Evolutionary conservation across 2,797 vertebrate genomes (phyloP), one percentile per base, ranked within the genome.

Genomic region (Podarcis lilfordi): DNA sequence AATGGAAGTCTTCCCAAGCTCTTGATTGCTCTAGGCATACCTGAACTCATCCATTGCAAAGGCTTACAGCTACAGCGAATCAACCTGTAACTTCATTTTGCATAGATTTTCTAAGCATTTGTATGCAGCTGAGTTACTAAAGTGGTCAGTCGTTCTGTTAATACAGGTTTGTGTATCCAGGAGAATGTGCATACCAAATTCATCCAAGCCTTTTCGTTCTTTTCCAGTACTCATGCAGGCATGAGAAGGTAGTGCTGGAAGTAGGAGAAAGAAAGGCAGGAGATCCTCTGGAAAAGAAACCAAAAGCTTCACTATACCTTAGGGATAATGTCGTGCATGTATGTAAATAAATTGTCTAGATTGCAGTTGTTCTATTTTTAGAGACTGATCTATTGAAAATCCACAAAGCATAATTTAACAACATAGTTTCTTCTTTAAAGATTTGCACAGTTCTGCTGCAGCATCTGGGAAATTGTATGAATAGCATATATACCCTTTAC

Each of bases 381-480:
- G 50, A 55, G 50, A 15, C 13, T 78, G 74, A 68, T 32, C 29
- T n/a, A n/a, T 88, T 77, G 23, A 86, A 88, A 78, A 0, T 66
- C 21, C 77, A 83, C 0, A 19, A 61, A 17, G 43, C 17, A 69
- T 61, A 59, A 64, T 32, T 61, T 76, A 88, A 68, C 35, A 15
- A 45, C 6, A 8, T 59, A 23, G 68, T 64, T n/a, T 21, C 43
- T 55, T 59, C 61, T 85, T 87, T 90, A 19, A 84, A 88, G 76
- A 23, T 27, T 7, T 0, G 5, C 59, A 80, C 92, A 89, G 75
- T 89, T 93, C 86, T 81, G 69, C 80, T 40, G 0, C 78, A 66
- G 79, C 37, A 72, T 81, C 74, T 78, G 92, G 90, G 82, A 19
- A 1, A 91, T 82, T 88, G 84, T 84, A 91, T 92, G 95, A 92